Percentiles rank a stretch among this genome's conserved stretches.
Evolutionary conservation across 2,113 vertebrate genomes (phyloP).

Genomic region (Hippocampus guttulatus): DNA sequence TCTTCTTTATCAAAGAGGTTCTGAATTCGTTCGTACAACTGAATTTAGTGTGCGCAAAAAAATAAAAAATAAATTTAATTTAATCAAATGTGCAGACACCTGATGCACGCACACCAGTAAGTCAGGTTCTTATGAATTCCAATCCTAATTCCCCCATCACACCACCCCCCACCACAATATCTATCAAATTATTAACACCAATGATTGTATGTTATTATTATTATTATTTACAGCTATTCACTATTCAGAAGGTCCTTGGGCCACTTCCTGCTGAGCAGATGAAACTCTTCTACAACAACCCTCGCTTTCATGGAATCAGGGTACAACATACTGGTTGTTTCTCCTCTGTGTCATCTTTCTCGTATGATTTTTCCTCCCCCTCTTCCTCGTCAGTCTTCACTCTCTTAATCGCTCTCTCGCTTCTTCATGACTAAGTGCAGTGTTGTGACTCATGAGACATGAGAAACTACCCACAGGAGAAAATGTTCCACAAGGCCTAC

Average conservation of each 20-base stretch:
- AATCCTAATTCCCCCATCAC: too few relatives aligned
- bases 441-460: constrained; percentile 67
- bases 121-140: too few relatives aligned
- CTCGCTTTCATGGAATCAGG: constrained; percentile 93
- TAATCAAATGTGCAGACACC: too few relatives aligned
- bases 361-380: constrained; percentile 3
- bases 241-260: constrained; percentile 97
- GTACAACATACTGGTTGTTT: constrained; percentile 60
- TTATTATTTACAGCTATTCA: constrained; percentile 80
- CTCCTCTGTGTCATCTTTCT: not conserved
- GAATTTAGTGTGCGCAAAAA: too few relatives aligned
- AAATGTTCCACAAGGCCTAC: constrained; percentile 57
- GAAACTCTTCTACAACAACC: constrained; percentile 99
- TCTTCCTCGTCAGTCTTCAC: not conserved
- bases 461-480: constrained; percentile 53
- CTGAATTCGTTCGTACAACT: too few relatives aligned
- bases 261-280: constrained; percentile 94
- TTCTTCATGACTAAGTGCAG: constrained; percentile 67
- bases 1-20: too few relatives aligned
- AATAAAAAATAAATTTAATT: too few relatives aligned
- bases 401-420: constrained; percentile 27
- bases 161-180: not conserved
- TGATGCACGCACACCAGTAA: too few relatives aligned
- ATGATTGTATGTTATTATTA: constrained; percentile 5
- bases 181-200: not conserved